A percentile compares a stretch with the other conserved stretches of the same genome.
These are phyloP conservation scores for Athalia rosae DNA, from an alignment of 2,888 invertebrate genomes.

Conservation along the genomic window DNA sequence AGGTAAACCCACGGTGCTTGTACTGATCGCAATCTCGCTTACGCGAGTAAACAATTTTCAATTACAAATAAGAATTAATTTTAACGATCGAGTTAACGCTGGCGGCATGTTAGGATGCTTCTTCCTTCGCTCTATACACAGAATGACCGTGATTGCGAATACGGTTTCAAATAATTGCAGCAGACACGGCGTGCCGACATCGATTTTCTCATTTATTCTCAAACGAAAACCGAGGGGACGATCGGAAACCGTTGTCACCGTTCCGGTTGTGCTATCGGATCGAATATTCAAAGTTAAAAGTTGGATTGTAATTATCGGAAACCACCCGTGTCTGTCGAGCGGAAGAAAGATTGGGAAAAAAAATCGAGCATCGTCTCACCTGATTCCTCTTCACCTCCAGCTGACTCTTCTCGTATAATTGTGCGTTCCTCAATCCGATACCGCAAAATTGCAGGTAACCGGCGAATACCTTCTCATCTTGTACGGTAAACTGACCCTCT, in stretches of 20 bases:
- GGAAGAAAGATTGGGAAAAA: neutral
- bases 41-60: conserved; percentile 12
- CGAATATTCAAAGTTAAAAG: neutral
- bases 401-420: conserved; percentile 95
- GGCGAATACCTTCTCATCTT: conserved; percentile 93
- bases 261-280: neutral
- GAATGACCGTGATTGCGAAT: neutral
- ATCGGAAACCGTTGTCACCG: too few relatives aligned
- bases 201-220: too few relatives aligned
- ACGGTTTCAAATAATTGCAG: too few relatives aligned
- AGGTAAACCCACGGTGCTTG: neutral
- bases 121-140: neutral
- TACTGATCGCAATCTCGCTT: conserved; percentile 13
- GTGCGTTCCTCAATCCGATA: conserved; percentile 96
- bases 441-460: conserved; percentile 97
- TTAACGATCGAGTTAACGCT: conserved; percentile 4
- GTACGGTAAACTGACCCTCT: conserved; percentile 87
- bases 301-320: too few relatives aligned
- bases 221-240: too few relatives aligned
- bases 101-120: neutral
- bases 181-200: too few relatives aligned
- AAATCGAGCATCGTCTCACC: conserved; percentile 67
- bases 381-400: conserved; percentile 96
- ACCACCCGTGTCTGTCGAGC: neutral
- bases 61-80: conserved; percentile 19